phyloP scores from a whole-genome alignment of 2,888 invertebrate genomes.

The Sycophila texana region DNA sequence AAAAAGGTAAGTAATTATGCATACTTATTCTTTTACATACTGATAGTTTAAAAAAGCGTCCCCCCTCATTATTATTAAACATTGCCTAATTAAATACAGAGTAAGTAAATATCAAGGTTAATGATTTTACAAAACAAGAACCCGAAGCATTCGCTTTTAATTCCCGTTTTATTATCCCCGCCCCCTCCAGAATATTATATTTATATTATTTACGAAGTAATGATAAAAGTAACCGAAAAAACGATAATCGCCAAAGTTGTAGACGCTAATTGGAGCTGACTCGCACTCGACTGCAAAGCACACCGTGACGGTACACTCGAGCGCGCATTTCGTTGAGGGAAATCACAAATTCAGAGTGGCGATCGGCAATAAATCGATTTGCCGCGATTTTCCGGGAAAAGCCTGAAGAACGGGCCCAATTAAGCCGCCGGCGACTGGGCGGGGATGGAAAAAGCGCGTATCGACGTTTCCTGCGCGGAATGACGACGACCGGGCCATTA shows the following conservation, averaged over 20 bases:
- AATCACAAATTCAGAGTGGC: constrained; percentile 45
- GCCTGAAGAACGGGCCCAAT: constrained; percentile 32
- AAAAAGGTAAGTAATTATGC: not conserved
- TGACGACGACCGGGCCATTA: constrained; percentile 52
- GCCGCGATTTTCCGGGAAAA: constrained; percentile 45
- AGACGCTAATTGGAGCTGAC: constrained; percentile 14
- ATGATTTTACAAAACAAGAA: too few relatives aligned
- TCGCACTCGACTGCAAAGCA: not conserved
- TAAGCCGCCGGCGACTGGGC: constrained; percentile 26
- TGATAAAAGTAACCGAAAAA: too few relatives aligned
- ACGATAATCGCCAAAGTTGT: constrained; percentile 3
- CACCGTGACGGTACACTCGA: not conserved
- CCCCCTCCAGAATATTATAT: too few relatives aligned
- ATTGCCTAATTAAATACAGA: too few relatives aligned
- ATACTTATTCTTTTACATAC: too few relatives aligned
- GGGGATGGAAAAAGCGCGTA: constrained; percentile 27
- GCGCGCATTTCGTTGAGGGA: not conserved
- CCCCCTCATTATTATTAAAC: too few relatives aligned
- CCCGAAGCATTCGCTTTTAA: too few relatives aligned
- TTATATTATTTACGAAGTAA: too few relatives aligned
- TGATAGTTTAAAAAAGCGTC: too few relatives aligned
- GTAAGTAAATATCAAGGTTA: too few relatives aligned
- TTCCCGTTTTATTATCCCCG: too few relatives aligned
- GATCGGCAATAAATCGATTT: constrained; percentile 51
- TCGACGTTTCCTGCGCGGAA: constrained; percentile 51